Evolutionary conservation across 2,888 invertebrate genomes (phyloP), one percentile per base, ranked within the genome.

Genomic region (Stegophylla sp.): DNA sequence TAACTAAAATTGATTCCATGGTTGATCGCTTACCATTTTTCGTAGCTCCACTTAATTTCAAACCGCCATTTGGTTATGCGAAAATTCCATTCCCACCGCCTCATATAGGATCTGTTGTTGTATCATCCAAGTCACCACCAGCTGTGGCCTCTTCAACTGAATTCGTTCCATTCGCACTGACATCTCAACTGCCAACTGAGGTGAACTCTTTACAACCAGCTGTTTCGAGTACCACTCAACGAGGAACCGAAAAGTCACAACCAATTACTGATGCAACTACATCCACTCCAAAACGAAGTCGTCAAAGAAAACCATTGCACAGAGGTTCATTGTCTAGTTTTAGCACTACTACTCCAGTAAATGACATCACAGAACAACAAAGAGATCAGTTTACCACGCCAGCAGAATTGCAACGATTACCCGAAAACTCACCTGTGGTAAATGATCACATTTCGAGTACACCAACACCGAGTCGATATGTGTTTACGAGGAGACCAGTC

Each of bases 81-180:
- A 95, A 94, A 87, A 94, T 95, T 83, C 91, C 94, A 0, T 90
- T 95, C 85, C 94, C 94, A 0, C 92, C 94, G 17, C 94, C 94
- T 0, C 94, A 95, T 84, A 94, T 95, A 0, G 94, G 94, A 0
- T 94, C 94, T 0, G 93, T 95, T 4, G 93, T 95, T 0, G 90
- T 94, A 5, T 85, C 84, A 20, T 79, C 79, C 0, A 79, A 79
- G 23, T 63, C 71, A 83, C 26, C 61, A 3, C 26, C 61, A 3
- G 41, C 10, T 13, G 41, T 79, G 17, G 4, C 48, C 1, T 34
- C 79, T 1, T 63, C 79, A 1, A 79, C 79, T 1, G 79, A 79
- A 51, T 53, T 79, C 12, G 63, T 71, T n/a, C 79, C 79, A 9
- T 71, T 79, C 7, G 34, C 51, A 61, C 79, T 79, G 13, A 79